Evolutionary conservation across 1,140 invertebrate species (phyloP).

Genomic region (Hesperophylax magnus): DNA sequence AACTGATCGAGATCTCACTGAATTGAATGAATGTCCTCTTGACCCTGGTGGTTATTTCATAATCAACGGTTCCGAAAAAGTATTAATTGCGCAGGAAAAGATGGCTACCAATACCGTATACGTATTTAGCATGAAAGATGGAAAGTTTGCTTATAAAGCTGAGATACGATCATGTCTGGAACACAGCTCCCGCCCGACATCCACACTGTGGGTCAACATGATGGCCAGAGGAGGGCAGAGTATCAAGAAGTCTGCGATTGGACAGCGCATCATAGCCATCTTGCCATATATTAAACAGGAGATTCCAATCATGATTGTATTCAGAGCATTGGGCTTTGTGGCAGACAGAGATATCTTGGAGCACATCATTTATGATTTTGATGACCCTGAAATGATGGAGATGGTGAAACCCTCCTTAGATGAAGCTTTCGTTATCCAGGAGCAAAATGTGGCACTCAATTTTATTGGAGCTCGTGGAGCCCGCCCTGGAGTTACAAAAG

Average conservation of each 20-base stretch:
- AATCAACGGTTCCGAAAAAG: constrained; percentile 97
- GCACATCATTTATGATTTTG: constrained; percentile 99
- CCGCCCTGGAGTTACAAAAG: constrained; percentile 96
- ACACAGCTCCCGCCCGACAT: constrained; percentile 93
- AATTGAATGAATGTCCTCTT: constrained; percentile 98
- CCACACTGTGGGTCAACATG: constrained; percentile 99
- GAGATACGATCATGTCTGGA: constrained; percentile 97
- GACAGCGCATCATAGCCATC: constrained; percentile 97
- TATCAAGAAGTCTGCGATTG: constrained; percentile 97
- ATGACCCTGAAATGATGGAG: constrained; percentile 99
- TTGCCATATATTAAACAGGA: constrained; percentile 99
- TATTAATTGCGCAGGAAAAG: constrained; percentile 98
- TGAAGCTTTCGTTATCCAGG: constrained; percentile 99
- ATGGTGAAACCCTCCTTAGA: constrained; percentile 99
- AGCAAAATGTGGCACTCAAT: constrained; percentile 98
- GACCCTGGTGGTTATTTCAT: constrained; percentile 98
- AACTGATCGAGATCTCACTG: constrained; percentile 97
- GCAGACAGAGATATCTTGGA: constrained; percentile 98
- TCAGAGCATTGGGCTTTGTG: constrained; percentile 96
- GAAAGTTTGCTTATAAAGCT: constrained; percentile 98
- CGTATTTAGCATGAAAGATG: constrained; percentile 98
- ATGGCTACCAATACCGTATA: constrained; percentile 99
- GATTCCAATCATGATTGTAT: constrained; percentile 99
- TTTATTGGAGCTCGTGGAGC: constrained; percentile 98
- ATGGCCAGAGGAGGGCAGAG: constrained; percentile 96